Conservation (phyloP, 2,888 invertebrate genomes). For the Minunthozetes semirufus region DNA sequence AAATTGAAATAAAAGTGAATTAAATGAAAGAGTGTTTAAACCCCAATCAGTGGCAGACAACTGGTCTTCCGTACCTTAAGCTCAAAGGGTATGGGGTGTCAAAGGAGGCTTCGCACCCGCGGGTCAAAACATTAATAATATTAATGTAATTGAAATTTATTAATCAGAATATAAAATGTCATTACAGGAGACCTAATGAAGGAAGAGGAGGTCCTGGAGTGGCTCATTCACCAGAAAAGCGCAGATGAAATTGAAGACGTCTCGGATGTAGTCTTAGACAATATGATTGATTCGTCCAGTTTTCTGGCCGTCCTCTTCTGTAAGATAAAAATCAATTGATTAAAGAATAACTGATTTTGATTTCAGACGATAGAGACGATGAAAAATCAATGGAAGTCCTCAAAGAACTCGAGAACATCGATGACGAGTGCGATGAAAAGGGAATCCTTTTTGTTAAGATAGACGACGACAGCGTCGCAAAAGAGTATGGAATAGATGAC, state of each 20-base stretch:
- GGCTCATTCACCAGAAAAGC: conserved; percentile 78
- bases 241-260: conserved; percentile 89
- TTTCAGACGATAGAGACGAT: conserved; percentile 43
- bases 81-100: no score
- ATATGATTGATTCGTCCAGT: conserved; percentile 79
- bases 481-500: conserved; percentile 84
- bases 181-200: conserved; percentile 69
- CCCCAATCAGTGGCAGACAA: no score
- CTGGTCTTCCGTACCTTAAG: no score
- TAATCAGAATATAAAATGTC: no score
- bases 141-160: no score
- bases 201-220: conserved; percentile 82
- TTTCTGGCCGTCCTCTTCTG: conserved; percentile 86
- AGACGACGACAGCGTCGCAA: conserved; percentile 78
- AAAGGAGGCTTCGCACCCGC: no score
- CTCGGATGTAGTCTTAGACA: conserved; percentile 60
- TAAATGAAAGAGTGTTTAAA: no score
- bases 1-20: no score
- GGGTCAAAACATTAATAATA: no score
- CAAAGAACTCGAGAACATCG: conserved; percentile 67
- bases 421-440: conserved; percentile 81
- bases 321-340: conserved; percentile 54
- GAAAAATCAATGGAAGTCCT: conserved; percentile 40
- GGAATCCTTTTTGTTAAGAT: conserved; percentile 87
- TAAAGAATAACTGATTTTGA: background rate